Percentiles rank a stretch among this genome's conserved stretches.
Evolutionary conservation across 2,113 vertebrate species (phyloP).

Genomic region (Regulus satrapa): DNA sequence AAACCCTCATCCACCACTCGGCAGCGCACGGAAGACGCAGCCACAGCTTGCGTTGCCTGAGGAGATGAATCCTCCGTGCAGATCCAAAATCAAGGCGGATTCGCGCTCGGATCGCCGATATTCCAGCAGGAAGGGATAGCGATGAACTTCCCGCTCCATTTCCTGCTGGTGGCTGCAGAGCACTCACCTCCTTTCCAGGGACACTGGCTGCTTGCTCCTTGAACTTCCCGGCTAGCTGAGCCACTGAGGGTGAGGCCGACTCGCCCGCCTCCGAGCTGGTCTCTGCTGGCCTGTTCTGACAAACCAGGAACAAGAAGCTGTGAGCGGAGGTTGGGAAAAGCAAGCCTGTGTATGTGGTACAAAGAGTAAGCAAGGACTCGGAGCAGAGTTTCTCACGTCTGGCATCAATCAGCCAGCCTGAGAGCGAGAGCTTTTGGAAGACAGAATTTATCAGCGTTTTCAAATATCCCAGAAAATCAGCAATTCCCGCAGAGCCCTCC

Average conservation of each 20-base stretch:
- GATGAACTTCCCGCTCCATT: fast-evolving
- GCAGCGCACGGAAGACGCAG: not conserved
- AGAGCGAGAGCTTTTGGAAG: not conserved
- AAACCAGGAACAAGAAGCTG: not conserved
- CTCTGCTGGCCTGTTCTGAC: constrained; percentile 68
- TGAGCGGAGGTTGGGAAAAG: constrained; percentile 8
- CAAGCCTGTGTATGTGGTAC: not conserved
- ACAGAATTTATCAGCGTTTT: not conserved
- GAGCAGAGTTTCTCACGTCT: not conserved
- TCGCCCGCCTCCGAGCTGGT: constrained; percentile 59
- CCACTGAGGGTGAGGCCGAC: constrained; percentile 68
- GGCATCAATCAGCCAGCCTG: not conserved
- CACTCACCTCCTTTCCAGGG: constrained; percentile 74
- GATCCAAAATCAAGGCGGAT: not conserved
- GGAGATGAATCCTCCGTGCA: not conserved
- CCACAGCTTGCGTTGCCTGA: not conserved
- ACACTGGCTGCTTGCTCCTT: constrained; percentile 65
- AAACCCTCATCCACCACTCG: not conserved
- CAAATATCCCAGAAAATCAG: not conserved
- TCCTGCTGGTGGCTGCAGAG: not conserved
- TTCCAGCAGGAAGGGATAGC: not conserved
- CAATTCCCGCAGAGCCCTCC: not conserved
- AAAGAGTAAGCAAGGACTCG: not conserved
- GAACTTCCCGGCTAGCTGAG: constrained; percentile 76
- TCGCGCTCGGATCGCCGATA: not conserved